Evolutionary conservation across 2,797 vertebrate species (phyloP).

Genomic region (Erpetoichthys calabaricus): DNA sequence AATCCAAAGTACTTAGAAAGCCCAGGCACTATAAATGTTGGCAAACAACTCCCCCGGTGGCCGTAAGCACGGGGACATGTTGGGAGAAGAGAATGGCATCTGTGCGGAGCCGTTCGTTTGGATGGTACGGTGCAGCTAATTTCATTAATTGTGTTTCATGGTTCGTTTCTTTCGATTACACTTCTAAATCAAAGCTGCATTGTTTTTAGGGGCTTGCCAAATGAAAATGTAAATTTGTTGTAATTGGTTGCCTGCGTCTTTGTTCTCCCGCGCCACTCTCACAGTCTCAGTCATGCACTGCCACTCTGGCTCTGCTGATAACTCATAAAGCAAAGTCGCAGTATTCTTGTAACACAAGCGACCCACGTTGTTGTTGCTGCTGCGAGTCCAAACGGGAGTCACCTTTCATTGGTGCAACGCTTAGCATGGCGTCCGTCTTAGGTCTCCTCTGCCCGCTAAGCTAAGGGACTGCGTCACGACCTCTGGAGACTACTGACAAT

Average conservation of each 20-base stretch:
- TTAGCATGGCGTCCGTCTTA: too few species aligned
- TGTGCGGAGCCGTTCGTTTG: constrained; percentile 29
- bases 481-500: too few species aligned
- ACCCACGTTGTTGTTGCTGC: too few species aligned
- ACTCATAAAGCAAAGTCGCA: too few species aligned
- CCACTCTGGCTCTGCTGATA: too few species aligned
- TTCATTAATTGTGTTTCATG: constrained; percentile 43
- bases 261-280: neutral
- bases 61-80: constrained; percentile 20
- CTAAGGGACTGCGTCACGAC: too few species aligned
- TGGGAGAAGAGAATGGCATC: constrained; percentile 29
- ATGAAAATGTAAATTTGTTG: constrained; percentile 17
- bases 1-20: constrained; percentile 29
- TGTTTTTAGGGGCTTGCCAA: constrained; percentile 13
- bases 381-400: too few species aligned
- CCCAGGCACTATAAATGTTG: constrained; percentile 23
- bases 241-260: constrained; percentile 11
- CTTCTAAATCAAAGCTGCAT: constrained; percentile 20
- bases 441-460: too few species aligned
- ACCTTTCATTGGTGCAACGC: too few species aligned
- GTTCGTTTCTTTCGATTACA: constrained; percentile 43
- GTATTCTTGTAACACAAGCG: too few species aligned
- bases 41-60: constrained; percentile 31
- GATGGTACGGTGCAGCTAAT: constrained; percentile 33
- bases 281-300: too few species aligned